Evolutionary conservation across 2,797 vertebrate genomes (phyloP).

Genomic region (Hephaestus fuliginosus): DNA sequence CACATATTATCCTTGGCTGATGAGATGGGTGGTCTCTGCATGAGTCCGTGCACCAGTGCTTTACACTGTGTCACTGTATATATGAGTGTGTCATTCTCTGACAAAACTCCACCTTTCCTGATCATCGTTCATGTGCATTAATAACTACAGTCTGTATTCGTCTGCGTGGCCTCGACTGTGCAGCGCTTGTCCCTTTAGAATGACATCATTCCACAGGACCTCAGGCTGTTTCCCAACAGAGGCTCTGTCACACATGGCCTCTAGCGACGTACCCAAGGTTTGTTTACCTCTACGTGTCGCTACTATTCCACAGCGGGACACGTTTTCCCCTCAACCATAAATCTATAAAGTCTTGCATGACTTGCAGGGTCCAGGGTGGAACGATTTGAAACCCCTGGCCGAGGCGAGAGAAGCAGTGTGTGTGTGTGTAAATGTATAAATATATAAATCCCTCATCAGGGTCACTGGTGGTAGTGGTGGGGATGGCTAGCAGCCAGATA

Average conservation of each 20-base stretch:
- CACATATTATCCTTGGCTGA: conserved; percentile 14
- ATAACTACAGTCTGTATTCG: conserved; percentile 37
- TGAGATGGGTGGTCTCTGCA: conserved; percentile 59
- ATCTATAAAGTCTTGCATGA: conserved; percentile 61
- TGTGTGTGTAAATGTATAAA: conserved; percentile 70
- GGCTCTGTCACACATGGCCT: conserved; percentile 53
- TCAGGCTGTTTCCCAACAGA: conserved; percentile 53
- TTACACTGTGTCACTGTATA: conserved; percentile 42
- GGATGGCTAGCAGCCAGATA: conserved; percentile 76
- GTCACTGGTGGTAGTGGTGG: conserved; percentile 65
- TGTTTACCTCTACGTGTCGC: conserved; percentile 69
- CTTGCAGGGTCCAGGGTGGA: conserved; percentile 40
- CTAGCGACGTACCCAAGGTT: conserved; percentile 29
- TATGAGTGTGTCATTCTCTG: conserved; percentile 31
- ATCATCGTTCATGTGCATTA: conserved; percentile 46
- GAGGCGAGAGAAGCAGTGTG: conserved; percentile 44
- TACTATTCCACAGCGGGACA: conserved; percentile 63
- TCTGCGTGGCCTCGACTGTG: conserved; percentile 12
- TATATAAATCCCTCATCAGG: conserved; percentile 75
- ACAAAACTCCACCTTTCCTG: conserved; percentile 38
- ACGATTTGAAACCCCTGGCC: conserved; percentile 30
- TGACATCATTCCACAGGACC: conserved; percentile 69
- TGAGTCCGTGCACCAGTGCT: neutral
- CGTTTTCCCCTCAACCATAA: conserved; percentile 55
- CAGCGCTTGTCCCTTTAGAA: conserved; percentile 9